Evolutionary conservation across 2,888 invertebrate species (phyloP).

Genomic region (Cyaniris semiargus): DNA sequence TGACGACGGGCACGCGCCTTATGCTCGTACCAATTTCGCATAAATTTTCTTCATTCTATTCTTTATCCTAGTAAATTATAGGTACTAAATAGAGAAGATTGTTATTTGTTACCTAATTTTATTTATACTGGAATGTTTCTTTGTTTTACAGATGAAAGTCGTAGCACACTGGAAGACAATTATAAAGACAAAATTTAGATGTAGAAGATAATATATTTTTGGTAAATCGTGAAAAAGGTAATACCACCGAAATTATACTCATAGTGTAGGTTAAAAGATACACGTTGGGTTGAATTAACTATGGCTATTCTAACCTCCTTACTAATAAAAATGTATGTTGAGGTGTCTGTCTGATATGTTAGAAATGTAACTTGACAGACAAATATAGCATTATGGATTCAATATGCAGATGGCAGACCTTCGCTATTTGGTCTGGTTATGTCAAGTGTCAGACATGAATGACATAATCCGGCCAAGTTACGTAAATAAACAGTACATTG

Average conservation of each 20-base stretch:
- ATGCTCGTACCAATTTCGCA: too few species aligned
- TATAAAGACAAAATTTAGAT: neutral
- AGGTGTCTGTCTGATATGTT: neutral
- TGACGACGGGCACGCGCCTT: too few species aligned
- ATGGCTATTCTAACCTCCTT: neutral
- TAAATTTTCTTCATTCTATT: too few species aligned
- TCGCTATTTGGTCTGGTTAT: neutral
- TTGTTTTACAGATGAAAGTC: conserved; percentile 5
- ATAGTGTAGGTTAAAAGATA: conserved; percentile 7
- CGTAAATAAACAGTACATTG: neutral
- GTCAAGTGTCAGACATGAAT: neutral
- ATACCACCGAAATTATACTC: conserved; percentile 31
- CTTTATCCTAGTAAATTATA: too few species aligned
- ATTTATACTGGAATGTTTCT: conserved; percentile 30
- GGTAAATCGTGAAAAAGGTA: conserved; percentile 22
- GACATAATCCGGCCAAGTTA: neutral
- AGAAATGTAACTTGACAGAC: neutral
- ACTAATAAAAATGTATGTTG: neutral
- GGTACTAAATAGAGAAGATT: too few species aligned
- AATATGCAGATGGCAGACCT: too few species aligned
- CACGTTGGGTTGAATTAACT: conserved; percentile 5
- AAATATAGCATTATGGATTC: neutral
- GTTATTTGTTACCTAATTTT: neutral
- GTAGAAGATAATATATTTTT: conserved; percentile 21
- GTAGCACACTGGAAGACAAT: conserved; percentile 14